Evolutionary conservation across 92 coral and sea anemone genomes (phyloP).

Genomic region (Zoanthus solanderi): DNA sequence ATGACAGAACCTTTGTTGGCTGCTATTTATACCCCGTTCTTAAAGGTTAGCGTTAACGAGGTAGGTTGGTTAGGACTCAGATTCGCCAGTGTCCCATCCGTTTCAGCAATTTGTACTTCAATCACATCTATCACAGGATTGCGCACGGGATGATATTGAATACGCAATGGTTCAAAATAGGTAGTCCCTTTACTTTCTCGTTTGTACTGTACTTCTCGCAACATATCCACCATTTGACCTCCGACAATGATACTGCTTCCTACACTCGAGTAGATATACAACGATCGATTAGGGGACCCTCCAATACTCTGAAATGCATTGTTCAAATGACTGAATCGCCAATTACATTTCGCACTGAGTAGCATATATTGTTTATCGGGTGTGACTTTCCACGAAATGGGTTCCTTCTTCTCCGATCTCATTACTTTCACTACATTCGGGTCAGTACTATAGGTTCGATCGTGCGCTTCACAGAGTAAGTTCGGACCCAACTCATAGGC

Average conservation of each 20-base stretch:
- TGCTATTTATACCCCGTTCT: background rate
- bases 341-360: background rate
- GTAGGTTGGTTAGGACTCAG: background rate
- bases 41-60: background rate
- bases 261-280: background rate
- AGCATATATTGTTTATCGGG: background rate
- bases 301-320: background rate
- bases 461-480: background rate
- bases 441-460: background rate
- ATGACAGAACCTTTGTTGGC: background rate
- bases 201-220: background rate
- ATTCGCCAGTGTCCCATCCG: background rate
- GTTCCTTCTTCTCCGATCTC: background rate
- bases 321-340: background rate
- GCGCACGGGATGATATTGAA: background rate
- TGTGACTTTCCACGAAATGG: background rate
- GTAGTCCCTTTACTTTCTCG: no score
- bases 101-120: background rate
- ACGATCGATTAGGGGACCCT: background rate
- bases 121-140: background rate
- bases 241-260: background rate
- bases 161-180: background rate
- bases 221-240: background rate
- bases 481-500: background rate
- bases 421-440: no score